Conservation (phyloP, 1,140 invertebrate genomes). For the Caenorhabditis inopinata region DNA sequence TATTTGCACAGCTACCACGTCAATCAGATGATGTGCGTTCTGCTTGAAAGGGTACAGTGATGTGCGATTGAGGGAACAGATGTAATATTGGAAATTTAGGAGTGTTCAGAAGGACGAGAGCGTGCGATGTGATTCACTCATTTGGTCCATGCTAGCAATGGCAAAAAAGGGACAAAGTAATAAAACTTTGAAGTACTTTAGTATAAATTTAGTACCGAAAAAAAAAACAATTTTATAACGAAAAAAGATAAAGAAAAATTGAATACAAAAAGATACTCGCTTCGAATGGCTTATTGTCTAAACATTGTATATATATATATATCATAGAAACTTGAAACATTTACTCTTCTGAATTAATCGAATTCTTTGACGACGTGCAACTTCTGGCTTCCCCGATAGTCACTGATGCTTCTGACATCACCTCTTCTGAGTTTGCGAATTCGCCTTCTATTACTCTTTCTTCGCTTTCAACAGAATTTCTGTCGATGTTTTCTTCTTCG, state of each 20-base stretch:
- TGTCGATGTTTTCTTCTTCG: neutral
- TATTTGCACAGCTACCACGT: neutral
- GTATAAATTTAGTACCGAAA: no score
- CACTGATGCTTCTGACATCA: constrained; percentile 17
- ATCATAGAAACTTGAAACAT: neutral
- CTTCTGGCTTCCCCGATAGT: neutral
- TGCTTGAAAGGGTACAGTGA: neutral
- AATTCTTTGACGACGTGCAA: neutral
- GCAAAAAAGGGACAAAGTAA: neutral
- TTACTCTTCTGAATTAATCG: constrained; percentile 1
- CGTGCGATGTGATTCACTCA: neutral
- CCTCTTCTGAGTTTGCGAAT: neutral
- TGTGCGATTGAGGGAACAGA: neutral
- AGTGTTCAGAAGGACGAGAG: neutral
- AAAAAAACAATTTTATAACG: neutral
- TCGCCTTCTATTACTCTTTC: neutral
- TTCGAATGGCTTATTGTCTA: neutral
- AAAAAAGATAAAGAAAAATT: neutral
- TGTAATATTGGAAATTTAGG: neutral
- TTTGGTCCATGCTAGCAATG: neutral
- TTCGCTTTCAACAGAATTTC: neutral
- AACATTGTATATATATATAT: neutral
- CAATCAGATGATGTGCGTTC: neutral
- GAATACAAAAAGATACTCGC: neutral
- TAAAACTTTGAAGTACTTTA: no score